Evolutionary conservation across 2,888 invertebrate genomes (phyloP).

Genomic region (Thera obeliscata): DNA sequence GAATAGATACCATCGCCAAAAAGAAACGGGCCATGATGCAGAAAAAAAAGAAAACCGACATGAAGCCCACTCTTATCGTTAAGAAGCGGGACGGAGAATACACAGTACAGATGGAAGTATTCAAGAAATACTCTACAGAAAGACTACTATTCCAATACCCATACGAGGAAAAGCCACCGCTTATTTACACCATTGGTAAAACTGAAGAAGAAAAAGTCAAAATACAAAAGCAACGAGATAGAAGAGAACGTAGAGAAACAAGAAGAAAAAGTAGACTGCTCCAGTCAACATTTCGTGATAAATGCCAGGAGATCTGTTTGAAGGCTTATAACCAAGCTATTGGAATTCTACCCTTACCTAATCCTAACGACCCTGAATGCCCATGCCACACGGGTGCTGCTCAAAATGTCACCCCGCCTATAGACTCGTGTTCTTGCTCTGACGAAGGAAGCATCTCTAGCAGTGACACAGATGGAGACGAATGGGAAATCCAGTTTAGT

Average conservation of each 20-base stretch:
- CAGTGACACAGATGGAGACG: conserved; percentile 76
- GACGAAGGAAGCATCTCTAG: conserved; percentile 65
- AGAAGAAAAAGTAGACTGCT: conserved; percentile 70
- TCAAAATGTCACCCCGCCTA: conserved; percentile 51
- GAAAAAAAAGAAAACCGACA: conserved; percentile 72
- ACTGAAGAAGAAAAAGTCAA: conserved; percentile 70
- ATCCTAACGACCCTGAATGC: conserved; percentile 71
- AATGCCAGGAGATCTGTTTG: conserved; percentile 77
- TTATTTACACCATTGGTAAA: conserved; percentile 73
- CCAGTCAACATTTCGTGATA: conserved; percentile 75
- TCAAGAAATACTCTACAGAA: conserved; percentile 76
- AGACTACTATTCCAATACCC: conserved; percentile 72
- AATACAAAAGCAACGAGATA: conserved; percentile 67
- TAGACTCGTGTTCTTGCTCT: conserved; percentile 78
- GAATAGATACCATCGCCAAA: conserved; percentile 68
- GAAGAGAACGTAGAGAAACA: conserved; percentile 71
- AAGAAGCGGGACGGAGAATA: conserved; percentile 73
- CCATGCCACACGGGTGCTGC: conserved; percentile 62
- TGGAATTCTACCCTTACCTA: conserved; percentile 69
- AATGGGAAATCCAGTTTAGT: conserved; percentile 76
- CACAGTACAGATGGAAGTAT: conserved; percentile 77
- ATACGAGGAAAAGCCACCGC: conserved; percentile 74
- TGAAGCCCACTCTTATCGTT: conserved; percentile 70
- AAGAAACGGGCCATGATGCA: conserved; percentile 73
- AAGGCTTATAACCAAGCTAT: conserved; percentile 80